Percentiles rank a stretch among this genome's conserved stretches.
Evolutionary conservation across 1,140 invertebrate species (phyloP).

Genomic region (Drosophila funebris): DNA sequence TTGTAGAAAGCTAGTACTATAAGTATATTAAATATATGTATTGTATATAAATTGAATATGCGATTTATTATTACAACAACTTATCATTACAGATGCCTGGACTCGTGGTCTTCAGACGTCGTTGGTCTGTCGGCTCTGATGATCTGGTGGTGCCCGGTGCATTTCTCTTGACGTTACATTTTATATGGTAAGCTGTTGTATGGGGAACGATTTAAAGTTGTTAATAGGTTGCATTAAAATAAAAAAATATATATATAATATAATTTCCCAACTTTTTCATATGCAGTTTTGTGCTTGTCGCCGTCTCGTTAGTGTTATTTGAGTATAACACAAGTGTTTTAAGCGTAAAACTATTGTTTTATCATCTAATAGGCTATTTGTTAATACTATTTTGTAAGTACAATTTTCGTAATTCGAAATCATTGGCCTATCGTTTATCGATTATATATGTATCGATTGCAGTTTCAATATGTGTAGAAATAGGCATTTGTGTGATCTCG

Average conservation of each 20-base stretch:
- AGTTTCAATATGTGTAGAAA: conserved; percentile 89
- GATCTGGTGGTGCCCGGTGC: conserved; percentile 93
- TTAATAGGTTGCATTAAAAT: neutral
- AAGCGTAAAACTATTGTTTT: conserved; percentile 87
- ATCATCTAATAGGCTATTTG: conserved; percentile 90
- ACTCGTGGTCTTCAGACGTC: conserved; percentile 91
- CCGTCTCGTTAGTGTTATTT: conserved; percentile 85
- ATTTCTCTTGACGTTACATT: conserved; percentile 90
- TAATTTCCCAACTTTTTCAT: neutral
- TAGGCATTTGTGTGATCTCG: conserved; percentile 90
- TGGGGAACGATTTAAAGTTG: too few relatives aligned
- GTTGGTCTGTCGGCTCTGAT: conserved; percentile 95
- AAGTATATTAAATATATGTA: too few relatives aligned
- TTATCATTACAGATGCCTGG: conserved; percentile 89
- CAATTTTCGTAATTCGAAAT: neutral
- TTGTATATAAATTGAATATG: too few relatives aligned
- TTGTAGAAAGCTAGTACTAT: neutral
- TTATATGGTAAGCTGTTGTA: conserved; percentile 93
- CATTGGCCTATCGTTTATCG: neutral
- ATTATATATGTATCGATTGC: conserved; percentile 45
- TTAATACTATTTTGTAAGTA: conserved; percentile 85
- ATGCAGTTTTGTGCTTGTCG: conserved; percentile 75
- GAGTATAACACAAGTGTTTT: conserved; percentile 86
- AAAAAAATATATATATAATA: neutral
- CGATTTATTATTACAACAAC: too few relatives aligned